Base-by-base conservation (phyloP, 1,140 invertebrate genomes). In the Eumaeus atala region DNA sequence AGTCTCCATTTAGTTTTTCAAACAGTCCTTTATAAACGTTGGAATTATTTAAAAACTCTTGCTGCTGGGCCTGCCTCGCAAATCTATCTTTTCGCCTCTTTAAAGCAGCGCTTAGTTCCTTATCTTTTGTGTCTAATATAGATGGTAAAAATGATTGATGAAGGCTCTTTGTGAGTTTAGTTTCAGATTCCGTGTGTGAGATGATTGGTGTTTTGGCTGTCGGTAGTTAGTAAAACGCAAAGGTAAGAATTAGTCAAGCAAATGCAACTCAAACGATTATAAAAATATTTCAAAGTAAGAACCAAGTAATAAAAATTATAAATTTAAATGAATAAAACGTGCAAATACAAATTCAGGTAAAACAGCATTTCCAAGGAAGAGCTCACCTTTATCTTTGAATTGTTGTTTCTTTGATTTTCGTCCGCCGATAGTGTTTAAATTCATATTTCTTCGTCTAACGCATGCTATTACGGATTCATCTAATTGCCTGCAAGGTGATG, bases 391-490 rank as follows among this genome's bases (percentile, higher is more conserved):
- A 21, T 80, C 79, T 62, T 76, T 82, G 11, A 64, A 61, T 61
- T 74, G 71, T 62, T 72, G 72, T 50, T 78, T 81, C 54, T 80
- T 85, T n/a, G 79, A 83, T 59, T 77, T 85, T 50, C 77, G 51
- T 48, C 67, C 66, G 52, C 81, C 77, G 16, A 70, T 51, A 6
- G 58, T 59, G 52, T 69, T 77, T 40, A 80, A 48, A 51, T 74
- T 75, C 14, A 75, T 64, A 57, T 66, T 78, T 62, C 77, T 65
- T 48, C 72, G 61, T 36, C 75, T 59, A 10, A 84, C 58, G 10
- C 72, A 75, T 34, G 62, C 72, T 35, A 82, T 92, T 67, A 95
- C 91, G 48, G 92, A 93, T 68, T 95, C 95, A 83, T 96, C 95
- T 50, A 95, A 88, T 79, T 93, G 92, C 42, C 83, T 87, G 57